Base-by-base conservation (phyloP, 2,797 vertebrate genomes). In the Xenops minutus region DNA sequence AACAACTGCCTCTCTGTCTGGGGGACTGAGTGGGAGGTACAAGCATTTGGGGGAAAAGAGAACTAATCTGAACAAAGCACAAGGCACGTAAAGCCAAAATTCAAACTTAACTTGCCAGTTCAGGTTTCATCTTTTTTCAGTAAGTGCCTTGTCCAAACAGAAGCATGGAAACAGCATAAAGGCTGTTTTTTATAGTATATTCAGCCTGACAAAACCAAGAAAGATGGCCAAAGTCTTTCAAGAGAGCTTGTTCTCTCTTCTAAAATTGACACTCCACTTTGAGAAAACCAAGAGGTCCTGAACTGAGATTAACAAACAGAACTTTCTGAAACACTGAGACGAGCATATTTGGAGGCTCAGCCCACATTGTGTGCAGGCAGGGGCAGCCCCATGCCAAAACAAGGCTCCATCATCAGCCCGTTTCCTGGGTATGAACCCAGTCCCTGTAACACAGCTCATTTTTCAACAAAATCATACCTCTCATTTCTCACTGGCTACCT, bases 1-100 rank as follows among this genome's bases (percentile, higher is more conserved):
- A 81, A 84, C 87, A 90, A 76, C 82, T 96, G 79, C 87, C 67
- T 94, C 76, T 32, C 76, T 76, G 17, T 69, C 73, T 90, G 46
- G 49, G 64, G 85, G 66, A 81, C 6, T 2, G 30, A 63, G 55
- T 92, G 63, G 82, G 79, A 94, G 66, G 58, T 46, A 88, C 0
- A 0, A 81, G 69, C 37, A 11, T 89, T 78, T 67, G 10, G 62
- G 54, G 43, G 67, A 79, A 76, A 89, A 61, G 32, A 85, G 37
- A 92, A 79, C 49, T 81, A 44, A 82, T 75, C 26, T 37, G 36
- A 92, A 89, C 63, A 91, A 83, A 86, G 62, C 71, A 76, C 39
- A 93, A 91, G 52, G 20, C 62, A 72, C 62, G 69, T 11, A 15
- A 95, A 81, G 62, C 51, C 9, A 7, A 86, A 91, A 79, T 34